A percentile compares a stretch with the other conserved stretches of the same genome.
Conservation (phyloP, 2,888 invertebrate species). For the Adelognathus sp. region DNA sequence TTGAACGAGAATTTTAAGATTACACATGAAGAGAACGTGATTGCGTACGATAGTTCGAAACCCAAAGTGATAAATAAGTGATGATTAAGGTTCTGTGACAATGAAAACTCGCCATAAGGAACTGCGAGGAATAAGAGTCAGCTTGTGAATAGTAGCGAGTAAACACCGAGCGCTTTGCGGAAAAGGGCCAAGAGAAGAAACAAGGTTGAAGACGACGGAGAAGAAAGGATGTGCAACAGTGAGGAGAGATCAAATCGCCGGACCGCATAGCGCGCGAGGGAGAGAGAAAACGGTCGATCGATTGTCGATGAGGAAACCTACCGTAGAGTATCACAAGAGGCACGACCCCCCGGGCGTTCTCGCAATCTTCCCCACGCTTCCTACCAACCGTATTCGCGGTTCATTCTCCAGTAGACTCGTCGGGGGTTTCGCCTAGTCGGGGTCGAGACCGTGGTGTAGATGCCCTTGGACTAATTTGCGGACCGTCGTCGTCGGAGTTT, state of each 20-base stretch:
- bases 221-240: background rate
- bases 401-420: background rate
- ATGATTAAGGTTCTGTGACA: background rate
- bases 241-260: background rate
- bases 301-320: constrained; percentile 30
- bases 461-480: constrained; percentile 56
- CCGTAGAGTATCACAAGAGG: constrained; percentile 32
- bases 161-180: background rate
- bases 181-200: background rate
- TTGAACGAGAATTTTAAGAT: constrained; percentile 9
- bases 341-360: background rate
- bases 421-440: constrained; percentile 17
- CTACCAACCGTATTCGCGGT: background rate
- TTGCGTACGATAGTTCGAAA: no score
- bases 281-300: constrained; percentile 50
- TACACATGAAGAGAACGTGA: no score
- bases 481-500: background rate
- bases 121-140: background rate
- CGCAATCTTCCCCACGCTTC: constrained; percentile 16
- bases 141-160: background rate
- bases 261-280: background rate
- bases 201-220: no score
- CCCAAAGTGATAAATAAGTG: no score
- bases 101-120: background rate
- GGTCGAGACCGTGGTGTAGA: constrained; percentile 19